These are phyloP conservation scores for Betta splendens DNA, from an alignment of 2,797 vertebrate species.

Conservation along the genomic window DNA sequence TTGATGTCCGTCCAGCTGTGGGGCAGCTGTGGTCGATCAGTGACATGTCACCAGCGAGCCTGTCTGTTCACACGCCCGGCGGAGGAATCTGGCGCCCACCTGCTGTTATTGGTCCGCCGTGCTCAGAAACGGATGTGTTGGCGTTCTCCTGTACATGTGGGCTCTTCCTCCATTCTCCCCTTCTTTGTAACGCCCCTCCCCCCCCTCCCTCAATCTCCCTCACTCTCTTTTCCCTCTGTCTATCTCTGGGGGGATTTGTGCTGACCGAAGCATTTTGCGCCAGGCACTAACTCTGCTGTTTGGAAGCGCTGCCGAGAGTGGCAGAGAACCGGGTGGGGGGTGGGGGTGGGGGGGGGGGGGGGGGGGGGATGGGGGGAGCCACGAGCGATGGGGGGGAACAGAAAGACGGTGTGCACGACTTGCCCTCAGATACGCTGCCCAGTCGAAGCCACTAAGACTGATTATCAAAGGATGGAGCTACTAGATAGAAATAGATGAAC, in stretches of 20 bases:
- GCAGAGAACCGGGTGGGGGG: constrained; percentile 20
- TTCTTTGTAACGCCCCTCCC: too few relatives aligned
- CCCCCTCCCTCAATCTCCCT: constrained; percentile 52
- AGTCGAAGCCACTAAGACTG: constrained; percentile 67
- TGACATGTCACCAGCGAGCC: constrained; percentile 55
- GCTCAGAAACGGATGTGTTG: constrained; percentile 23
- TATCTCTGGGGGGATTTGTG: constrained; percentile 74
- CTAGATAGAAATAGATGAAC: constrained; percentile 40
- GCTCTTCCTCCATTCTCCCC: constrained; percentile 22
- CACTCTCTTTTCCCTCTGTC: constrained; percentile 56
- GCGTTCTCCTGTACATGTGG: constrained; percentile 21
- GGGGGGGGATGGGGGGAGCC: constrained; percentile 32
- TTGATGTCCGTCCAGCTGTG: constrained; percentile 33
- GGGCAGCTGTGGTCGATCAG: constrained; percentile 21
- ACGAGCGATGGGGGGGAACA: constrained; percentile 21
- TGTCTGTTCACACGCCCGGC: constrained; percentile 35
- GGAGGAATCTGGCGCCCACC: too few relatives aligned
- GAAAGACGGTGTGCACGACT: constrained; percentile 61
- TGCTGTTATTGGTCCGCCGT: constrained; percentile 35
- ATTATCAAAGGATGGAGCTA: constrained; percentile 50
- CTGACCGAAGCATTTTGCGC: constrained; percentile 81
- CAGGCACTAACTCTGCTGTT: constrained; percentile 54
- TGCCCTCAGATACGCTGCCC: constrained; percentile 60
- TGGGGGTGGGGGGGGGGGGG: constrained; percentile 20
- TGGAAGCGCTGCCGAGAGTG: constrained; percentile 51